A percentile compares a stretch with the other conserved stretches of the same genome.
Evolutionary conservation across 2,888 invertebrate genomes (phyloP).

Genomic region (Thecocarcelia acutangulata): DNA sequence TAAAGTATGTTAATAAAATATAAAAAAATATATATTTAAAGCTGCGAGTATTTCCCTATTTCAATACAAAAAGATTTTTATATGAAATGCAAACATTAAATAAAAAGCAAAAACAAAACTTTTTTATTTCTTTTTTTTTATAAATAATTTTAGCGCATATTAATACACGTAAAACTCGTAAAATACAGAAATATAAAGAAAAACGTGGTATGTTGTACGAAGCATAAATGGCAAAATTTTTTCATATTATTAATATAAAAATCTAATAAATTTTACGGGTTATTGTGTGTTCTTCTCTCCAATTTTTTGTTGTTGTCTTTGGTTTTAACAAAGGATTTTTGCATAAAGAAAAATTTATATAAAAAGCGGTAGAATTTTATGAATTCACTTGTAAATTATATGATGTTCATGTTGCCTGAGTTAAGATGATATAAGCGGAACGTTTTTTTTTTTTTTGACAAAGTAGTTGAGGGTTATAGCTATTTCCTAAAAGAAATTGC

Average conservation of each 20-base stretch:
- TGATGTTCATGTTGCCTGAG: conserved; percentile 46
- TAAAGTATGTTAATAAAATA: not conserved
- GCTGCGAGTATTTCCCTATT: not conserved
- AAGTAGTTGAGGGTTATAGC: conserved; percentile 11
- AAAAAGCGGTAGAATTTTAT: conserved; percentile 59
- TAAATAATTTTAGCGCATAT: conserved; percentile 32
- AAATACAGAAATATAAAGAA: conserved; percentile 6
- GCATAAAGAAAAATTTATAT: conserved; percentile 38
- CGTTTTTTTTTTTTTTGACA: not conserved
- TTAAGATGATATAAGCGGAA: conserved; percentile 55
- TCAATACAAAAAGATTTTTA: not conserved
- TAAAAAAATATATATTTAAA: no score
- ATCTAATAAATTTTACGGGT: conserved; percentile 62
- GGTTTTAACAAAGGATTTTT: conserved; percentile 48
- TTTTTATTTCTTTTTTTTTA: not conserved
- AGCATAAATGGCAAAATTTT: conserved; percentile 36
- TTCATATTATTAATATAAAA: conserved; percentile 50
- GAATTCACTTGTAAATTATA: conserved; percentile 61
- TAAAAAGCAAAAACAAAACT: conserved; percentile 1
- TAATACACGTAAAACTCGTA: conserved; percentile 22
- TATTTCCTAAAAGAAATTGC: not conserved
- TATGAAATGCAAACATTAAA: not conserved
- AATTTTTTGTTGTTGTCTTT: conserved; percentile 38
- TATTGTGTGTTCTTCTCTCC: no score
- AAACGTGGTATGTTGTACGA: conserved; percentile 1